A percentile compares a stretch with the other conserved stretches of the same genome.
These are phyloP conservation scores for Xestobium rufovillosum DNA, from an alignment of 2,888 invertebrate genomes.

Conservation along the genomic window DNA sequence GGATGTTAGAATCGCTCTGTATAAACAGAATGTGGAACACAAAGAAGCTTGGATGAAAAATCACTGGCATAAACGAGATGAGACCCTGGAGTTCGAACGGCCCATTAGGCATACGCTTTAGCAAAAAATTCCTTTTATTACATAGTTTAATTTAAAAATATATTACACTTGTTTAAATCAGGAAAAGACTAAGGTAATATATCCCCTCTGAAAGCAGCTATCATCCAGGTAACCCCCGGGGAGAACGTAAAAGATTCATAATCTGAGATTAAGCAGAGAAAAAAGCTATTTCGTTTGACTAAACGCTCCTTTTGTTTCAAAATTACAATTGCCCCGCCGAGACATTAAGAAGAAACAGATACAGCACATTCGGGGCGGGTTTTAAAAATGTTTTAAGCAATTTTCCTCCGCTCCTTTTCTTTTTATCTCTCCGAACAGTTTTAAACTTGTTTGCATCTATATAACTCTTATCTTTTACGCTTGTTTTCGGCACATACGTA, in stretches of 20 bases:
- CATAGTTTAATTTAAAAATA: neutral
- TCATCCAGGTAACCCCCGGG: conserved; percentile 38
- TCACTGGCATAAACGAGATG: no score
- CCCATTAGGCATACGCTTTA: no score
- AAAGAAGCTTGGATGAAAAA: no score
- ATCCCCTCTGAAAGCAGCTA: conserved; percentile 30
- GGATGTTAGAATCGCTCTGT: no score
- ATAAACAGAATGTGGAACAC: no score
- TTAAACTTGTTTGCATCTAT: neutral
- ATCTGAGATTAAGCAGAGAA: conserved; percentile 41
- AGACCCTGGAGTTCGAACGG: no score
- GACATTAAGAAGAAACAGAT: conserved; percentile 30
- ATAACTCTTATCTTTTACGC: neutral
- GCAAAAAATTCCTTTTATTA: conserved; percentile 1
- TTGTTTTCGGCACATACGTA: no score
- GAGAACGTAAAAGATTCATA: conserved; percentile 41
- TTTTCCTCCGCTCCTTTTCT: neutral
- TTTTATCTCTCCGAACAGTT: neutral
- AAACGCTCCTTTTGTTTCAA: conserved; percentile 40
- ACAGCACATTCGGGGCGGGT: neutral
- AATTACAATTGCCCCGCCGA: conserved; percentile 41
- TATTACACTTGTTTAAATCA: neutral
- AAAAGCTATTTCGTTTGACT: conserved; percentile 41
- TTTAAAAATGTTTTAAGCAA: conserved; percentile 2
- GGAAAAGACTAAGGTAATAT: conserved; percentile 26